Evolutionary conservation across 1,140 invertebrate genomes (phyloP).

Genomic region (Plectrocnemia conspersa): DNA sequence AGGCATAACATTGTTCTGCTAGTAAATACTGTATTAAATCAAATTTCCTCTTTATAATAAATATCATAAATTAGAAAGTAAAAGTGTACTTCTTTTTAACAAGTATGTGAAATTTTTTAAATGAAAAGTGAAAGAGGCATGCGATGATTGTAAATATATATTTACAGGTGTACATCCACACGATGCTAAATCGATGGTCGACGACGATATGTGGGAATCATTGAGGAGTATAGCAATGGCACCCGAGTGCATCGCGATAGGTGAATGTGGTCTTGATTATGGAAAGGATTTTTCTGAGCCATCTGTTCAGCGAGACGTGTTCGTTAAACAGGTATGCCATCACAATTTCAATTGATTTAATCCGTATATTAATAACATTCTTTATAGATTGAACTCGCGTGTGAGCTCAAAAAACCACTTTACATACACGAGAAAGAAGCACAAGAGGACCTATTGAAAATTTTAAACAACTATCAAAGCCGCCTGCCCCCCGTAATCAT

Average conservation of each 20-base stretch:
- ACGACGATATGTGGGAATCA: slow-evolving; percentile 68
- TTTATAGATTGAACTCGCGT: slow-evolving; percentile 75
- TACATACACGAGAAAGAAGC: slow-evolving; percentile 90
- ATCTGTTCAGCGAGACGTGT: slow-evolving; percentile 78
- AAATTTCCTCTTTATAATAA: too few species aligned
- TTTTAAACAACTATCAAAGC: slow-evolving; percentile 51
- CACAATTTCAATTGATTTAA: neutral
- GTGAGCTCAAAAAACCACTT: slow-evolving; percentile 81
- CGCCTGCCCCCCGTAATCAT: slow-evolving; percentile 77
- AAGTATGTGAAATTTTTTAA: too few species aligned
- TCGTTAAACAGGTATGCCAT: slow-evolving; percentile 74
- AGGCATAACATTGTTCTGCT: too few species aligned
- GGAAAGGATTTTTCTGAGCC: slow-evolving; percentile 91
- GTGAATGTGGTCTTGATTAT: slow-evolving; percentile 92
- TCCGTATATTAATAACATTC: too few species aligned
- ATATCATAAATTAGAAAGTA: too few species aligned
- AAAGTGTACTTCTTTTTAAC: too few species aligned
- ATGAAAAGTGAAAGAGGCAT: too few species aligned
- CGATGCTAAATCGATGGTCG: slow-evolving; percentile 89
- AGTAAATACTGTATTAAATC: too few species aligned
- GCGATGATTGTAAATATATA: slow-evolving; percentile 16
- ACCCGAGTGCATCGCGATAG: slow-evolving; percentile 88
- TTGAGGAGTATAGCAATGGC: slow-evolving; percentile 68
- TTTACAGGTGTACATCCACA: slow-evolving; percentile 83
- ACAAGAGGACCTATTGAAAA: slow-evolving; percentile 68